phyloP scores from a whole-genome alignment of 2,888 invertebrate genomes.

The Stenchaetothrips biformis region DNA sequence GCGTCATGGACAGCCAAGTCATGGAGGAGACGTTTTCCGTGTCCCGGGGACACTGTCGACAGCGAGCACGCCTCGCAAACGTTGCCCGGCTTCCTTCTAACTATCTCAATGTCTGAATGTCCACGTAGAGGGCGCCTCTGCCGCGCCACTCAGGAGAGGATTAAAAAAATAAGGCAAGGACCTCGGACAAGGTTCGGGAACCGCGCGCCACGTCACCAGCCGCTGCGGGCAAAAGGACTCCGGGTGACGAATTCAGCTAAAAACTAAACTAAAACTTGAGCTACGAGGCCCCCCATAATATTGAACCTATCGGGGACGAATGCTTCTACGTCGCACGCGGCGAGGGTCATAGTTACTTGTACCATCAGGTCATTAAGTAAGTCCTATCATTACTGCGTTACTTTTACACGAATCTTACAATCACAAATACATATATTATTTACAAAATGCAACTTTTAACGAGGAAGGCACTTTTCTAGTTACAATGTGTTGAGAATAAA shows the following conservation, averaged over 20 bases:
- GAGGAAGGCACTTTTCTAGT: not conserved
- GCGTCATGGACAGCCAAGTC: not conserved
- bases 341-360: not conserved
- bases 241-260: not conserved
- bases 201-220: not conserved
- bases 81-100: not conserved
- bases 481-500: too few relatives aligned
- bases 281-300: not conserved
- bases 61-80: not conserved
- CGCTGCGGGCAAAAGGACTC: not conserved
- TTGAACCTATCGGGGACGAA: not conserved
- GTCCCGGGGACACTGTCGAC: not conserved
- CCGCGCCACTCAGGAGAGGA: not conserved
- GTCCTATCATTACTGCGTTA: not conserved
- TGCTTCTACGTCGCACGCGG: not conserved
- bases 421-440: not conserved
- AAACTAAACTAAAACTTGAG: not conserved
- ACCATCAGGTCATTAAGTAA: conserved; percentile 21
- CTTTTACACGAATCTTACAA: not conserved
- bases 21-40: not conserved
- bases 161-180: not conserved
- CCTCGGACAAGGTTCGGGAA: not conserved
- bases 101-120: not conserved
- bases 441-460: conserved; percentile 20
- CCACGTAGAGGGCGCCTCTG: not conserved